Base-by-base conservation (phyloP, 2,888 invertebrate species). In the Callyntrura guangdongensis region DNA sequence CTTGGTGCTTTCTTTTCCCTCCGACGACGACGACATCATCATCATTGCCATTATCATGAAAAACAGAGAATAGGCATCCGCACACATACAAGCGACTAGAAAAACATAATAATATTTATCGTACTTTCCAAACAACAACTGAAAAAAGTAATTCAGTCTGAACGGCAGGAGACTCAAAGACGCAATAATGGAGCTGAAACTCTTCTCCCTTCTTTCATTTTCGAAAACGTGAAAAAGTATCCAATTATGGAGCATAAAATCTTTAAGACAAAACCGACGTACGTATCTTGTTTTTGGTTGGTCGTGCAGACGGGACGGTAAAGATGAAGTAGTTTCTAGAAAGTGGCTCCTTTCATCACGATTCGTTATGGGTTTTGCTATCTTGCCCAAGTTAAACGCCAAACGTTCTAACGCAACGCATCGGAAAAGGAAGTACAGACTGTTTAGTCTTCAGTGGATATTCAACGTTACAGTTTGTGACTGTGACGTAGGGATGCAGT, bases 21-120 rank as follows among this genome's bases (percentile, higher is more conserved):
- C 59, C 49, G 17, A 3, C 61, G 69, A 82, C 36, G 25, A 36
- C 86, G 59, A 67, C 86, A 67, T 64, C 74, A 79, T 86, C 86
- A 72, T 61, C 79, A 67, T 79, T 86, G 27, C 61, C 86, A 86
- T 86, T 86, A 86, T 86, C 86, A 86, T 86, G 86, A 79, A 64
- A 86, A 86, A 86, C 86, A 86, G 86, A 86, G 79, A 77, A 79
- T 77, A 53, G 86, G 53, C 49, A 77, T 45, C 72, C 45, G 72
- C 61, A 61, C 20, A 72, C 45, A 72, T 72, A 47, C 45, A 47
- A 2, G 36, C 14, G 36, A n/a, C 25, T 6, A 72, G 72, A 72
- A 27, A 53, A 72, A 72, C 84, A 83, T 83, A 67, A 67, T 67
- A 53, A 84, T 53, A 84, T 72, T 84, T 84, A 84, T 84, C 84